phyloP scores from a whole-genome alignment of 2,797 vertebrate species.

The Falco concolor region DNA sequence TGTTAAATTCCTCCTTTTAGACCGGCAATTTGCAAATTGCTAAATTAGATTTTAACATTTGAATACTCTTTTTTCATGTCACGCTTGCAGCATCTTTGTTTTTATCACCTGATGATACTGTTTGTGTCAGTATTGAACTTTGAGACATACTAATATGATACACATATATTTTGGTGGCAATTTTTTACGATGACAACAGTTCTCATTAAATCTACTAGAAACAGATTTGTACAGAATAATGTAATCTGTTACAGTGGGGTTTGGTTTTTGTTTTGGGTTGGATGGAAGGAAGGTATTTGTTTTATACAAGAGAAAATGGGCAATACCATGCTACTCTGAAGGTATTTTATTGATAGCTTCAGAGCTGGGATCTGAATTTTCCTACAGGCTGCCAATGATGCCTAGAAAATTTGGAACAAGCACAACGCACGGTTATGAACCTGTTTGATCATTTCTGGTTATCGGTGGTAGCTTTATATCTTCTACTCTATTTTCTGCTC shows the following conservation, averaged over 20 bases:
- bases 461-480: not conserved
- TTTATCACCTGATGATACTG: constrained; percentile 28
- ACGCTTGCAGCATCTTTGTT: constrained; percentile 9
- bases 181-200: not conserved
- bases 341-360: not conserved
- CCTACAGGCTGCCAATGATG: not conserved
- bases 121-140: constrained; percentile 10
- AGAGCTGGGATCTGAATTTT: not conserved
- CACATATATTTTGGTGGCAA: not conserved
- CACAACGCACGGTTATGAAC: not conserved
- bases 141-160: not conserved
- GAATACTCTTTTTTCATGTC: not conserved
- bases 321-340: not conserved
- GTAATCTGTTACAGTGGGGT: not conserved
- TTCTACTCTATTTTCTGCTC: not conserved
- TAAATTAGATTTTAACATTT: constrained; percentile 46
- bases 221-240: not conserved
- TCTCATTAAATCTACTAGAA: not conserved
- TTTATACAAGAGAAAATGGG: not conserved
- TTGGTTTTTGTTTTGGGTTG: not conserved
- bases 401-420: not conserved
- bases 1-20: constrained; percentile 54
- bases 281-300: not conserved
- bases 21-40: constrained; percentile 24
- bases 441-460: not conserved